Conservation (phyloP, 1,140 invertebrate genomes). For the Sycophaga agraensis region DNA sequence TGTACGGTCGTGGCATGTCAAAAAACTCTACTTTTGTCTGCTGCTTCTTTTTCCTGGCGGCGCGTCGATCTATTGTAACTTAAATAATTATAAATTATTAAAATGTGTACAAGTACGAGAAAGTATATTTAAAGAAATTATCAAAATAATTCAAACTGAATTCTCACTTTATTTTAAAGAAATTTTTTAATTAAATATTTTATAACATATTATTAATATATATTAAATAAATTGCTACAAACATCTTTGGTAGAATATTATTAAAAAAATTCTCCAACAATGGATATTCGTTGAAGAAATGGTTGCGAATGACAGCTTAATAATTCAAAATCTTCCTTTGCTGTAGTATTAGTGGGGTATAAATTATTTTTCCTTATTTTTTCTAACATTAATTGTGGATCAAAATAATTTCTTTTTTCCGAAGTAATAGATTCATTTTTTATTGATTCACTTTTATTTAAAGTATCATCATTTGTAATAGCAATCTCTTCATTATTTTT, state of each 20-base stretch:
- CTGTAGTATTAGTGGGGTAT: slow-evolving; percentile 58
- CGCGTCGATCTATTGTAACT: too few species aligned
- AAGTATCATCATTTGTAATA: slow-evolving; percentile 14
- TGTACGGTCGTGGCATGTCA: too few species aligned
- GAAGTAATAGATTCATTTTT: slow-evolving; percentile 29
- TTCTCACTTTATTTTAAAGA: too few species aligned
- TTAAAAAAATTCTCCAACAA: slow-evolving; percentile 69
- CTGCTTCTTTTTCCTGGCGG: too few species aligned
- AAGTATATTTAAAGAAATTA: too few species aligned
- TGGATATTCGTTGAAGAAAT: slow-evolving; percentile 71
- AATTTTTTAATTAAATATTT: too few species aligned
- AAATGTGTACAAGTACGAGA: too few species aligned
- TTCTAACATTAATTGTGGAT: slow-evolving; percentile 64
- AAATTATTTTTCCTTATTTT: slow-evolving; percentile 62
- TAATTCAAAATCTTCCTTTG: slow-evolving; percentile 60
- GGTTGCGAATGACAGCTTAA: slow-evolving; percentile 69
- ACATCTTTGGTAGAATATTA: not conserved
- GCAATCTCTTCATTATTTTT: slow-evolving; percentile 26
- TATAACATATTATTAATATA: too few species aligned
- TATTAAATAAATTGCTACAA: too few species aligned
- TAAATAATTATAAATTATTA: too few species aligned
- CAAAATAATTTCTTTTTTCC: slow-evolving; percentile 54
- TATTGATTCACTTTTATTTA: slow-evolving; percentile 15
- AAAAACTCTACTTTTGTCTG: too few species aligned
- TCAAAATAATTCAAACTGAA: too few species aligned